phyloP scores from a whole-genome alignment of 2,113 vertebrate genomes.

The Patagioenas fasciata region DNA sequence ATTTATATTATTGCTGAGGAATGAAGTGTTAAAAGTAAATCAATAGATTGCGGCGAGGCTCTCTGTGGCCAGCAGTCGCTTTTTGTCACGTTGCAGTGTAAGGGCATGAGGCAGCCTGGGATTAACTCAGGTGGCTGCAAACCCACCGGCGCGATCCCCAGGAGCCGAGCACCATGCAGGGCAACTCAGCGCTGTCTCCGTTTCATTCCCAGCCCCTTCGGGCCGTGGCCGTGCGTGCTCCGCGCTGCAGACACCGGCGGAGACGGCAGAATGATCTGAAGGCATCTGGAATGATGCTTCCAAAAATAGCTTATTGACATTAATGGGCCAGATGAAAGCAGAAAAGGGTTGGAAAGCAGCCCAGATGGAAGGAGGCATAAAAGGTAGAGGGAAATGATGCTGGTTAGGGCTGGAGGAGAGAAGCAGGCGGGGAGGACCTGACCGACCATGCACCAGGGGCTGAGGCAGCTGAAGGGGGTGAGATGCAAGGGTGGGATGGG shows the following conservation, averaged over 20 bases:
- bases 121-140: rapidly evolving
- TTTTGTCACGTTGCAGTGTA: background rate
- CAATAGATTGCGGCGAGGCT: background rate
- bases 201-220: background rate
- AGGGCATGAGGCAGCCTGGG: rapidly evolving
- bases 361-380: rapidly evolving
- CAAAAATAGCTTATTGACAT: background rate
- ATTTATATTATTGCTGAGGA: background rate
- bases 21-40: background rate
- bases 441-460: rapidly evolving
- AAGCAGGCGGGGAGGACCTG: background rate
- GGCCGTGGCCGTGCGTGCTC: background rate
- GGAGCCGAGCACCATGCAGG: background rate
- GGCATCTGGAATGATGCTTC: constrained; percentile 7
- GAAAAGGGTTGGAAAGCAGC: background rate
- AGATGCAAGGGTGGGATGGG: background rate
- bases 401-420: background rate
- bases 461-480: background rate
- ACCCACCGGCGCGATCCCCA: background rate
- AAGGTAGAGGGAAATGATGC: background rate
- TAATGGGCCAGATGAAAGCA: background rate
- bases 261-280: background rate
- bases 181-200: background rate
- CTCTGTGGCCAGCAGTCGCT: background rate
- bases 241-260: background rate